These are phyloP conservation scores for Germaria angustata DNA, from an alignment of 2,888 invertebrate genomes.

Conservation along the genomic window DNA sequence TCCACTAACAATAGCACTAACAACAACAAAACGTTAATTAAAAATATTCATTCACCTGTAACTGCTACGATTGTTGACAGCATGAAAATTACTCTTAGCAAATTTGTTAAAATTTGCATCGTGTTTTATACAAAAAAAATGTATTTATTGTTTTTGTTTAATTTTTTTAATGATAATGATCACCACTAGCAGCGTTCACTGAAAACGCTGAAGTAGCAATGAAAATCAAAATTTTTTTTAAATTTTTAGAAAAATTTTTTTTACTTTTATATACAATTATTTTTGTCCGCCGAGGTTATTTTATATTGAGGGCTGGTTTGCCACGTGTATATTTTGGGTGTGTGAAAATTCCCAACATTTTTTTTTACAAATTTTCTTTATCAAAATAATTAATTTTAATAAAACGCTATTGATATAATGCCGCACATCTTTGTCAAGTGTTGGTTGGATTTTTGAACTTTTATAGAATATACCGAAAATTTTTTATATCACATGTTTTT, in stretches of 20 bases:
- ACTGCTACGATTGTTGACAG: conserved; percentile 79
- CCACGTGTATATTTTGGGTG: too few relatives aligned
- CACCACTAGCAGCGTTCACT: conserved; percentile 59
- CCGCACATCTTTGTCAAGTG: conserved; percentile 67
- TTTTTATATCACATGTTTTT: conserved; percentile 17
- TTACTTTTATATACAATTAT: too few relatives aligned
- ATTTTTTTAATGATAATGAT: conserved; percentile 38
- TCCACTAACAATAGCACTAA: neutral
- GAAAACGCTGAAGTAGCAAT: conserved; percentile 61
- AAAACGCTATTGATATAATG: conserved; percentile 41
- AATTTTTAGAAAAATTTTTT: neutral
- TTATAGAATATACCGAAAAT: conserved; percentile 6
- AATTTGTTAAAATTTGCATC: conserved; percentile 73
- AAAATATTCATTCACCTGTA: conserved; percentile 73
- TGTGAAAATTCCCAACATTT: neutral
- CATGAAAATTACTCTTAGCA: conserved; percentile 77
- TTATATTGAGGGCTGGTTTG: neutral
- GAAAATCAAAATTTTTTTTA: conserved; percentile 31
- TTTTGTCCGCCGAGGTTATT: conserved; percentile 3
- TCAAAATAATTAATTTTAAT: too few relatives aligned
- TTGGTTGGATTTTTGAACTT: conserved; percentile 2
- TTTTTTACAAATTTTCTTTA: neutral
- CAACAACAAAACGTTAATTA: neutral
- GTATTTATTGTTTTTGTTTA: neutral
- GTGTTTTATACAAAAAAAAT: conserved; percentile 20